phyloP scores from a whole-genome alignment of 2,888 invertebrate species.

The Cremastinae sp. region DNA sequence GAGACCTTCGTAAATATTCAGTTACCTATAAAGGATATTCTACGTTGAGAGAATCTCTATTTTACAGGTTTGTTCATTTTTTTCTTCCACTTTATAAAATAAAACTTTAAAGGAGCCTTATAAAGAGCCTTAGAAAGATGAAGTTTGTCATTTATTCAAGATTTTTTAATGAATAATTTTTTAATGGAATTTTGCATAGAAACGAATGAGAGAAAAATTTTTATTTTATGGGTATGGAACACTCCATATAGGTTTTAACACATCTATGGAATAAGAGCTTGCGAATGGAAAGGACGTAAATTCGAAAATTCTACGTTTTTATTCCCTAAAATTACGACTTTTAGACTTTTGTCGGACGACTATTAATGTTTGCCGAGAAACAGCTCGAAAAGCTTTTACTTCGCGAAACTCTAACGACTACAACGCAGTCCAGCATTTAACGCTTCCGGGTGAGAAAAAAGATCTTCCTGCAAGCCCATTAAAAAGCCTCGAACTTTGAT shows the following conservation, averaged over 20 bases:
- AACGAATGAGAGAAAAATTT: too few species aligned
- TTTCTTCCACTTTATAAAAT: too few species aligned
- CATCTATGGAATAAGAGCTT: neutral
- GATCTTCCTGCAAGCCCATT: slow-evolving; percentile 17
- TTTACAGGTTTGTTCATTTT: too few species aligned
- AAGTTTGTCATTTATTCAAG: too few species aligned
- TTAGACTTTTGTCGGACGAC: neutral
- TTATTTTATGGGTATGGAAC: too few species aligned
- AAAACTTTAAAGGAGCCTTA: too few species aligned
- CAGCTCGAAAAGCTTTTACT: slow-evolving; percentile 12
- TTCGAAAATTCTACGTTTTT: neutral
- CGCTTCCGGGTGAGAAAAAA: slow-evolving; percentile 30
- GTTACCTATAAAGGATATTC: slow-evolving; percentile 2
- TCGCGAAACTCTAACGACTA: slow-evolving; percentile 43
- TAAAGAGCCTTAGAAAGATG: too few species aligned
- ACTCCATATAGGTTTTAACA: neutral
- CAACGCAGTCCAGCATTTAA: slow-evolving; percentile 31
- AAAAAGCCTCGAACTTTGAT: slow-evolving; percentile 44
- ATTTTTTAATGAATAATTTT: too few species aligned
- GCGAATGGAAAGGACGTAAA: neutral
- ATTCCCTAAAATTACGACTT: neutral
- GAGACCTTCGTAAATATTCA: slow-evolving; percentile 6
- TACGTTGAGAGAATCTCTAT: neutral
- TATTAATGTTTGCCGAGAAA: neutral
- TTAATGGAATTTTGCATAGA: too few species aligned